Evolutionary conservation across 2,888 invertebrate genomes (phyloP).

Genomic region (Plagodis pulveraria): DNA sequence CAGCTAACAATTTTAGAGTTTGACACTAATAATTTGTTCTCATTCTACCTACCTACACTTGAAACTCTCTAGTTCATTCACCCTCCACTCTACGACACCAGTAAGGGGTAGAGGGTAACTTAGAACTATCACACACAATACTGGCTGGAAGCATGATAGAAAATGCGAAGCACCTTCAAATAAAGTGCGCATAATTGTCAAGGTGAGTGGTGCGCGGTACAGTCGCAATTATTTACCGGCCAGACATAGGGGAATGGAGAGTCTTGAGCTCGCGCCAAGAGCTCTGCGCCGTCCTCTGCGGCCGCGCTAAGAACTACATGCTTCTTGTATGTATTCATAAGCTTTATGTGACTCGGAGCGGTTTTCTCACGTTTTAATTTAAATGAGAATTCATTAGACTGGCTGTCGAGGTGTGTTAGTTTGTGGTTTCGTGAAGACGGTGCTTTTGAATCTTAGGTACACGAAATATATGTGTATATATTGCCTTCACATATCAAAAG

Average conservation of each 20-base stretch:
- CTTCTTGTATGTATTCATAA: slow-evolving; percentile 59
- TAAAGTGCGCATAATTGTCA: slow-evolving; percentile 78
- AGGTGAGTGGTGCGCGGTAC: slow-evolving; percentile 68
- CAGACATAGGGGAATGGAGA: slow-evolving; percentile 78
- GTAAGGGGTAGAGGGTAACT: no score
- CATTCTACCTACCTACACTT: neutral
- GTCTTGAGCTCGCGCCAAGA: slow-evolving; percentile 71
- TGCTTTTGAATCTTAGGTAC: no score
- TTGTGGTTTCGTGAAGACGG: neutral
- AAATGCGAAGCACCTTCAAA: slow-evolving; percentile 60
- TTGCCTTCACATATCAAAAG: no score
- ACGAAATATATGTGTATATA: no score
- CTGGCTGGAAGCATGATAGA: slow-evolving; percentile 35
- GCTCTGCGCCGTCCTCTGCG: slow-evolving; percentile 51
- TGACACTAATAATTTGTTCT: neutral
- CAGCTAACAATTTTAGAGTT: no score
- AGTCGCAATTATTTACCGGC: slow-evolving; percentile 77
- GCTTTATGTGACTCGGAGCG: slow-evolving; percentile 43
- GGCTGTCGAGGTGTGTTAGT: neutral
- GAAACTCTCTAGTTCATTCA: neutral
- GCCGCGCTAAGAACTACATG: slow-evolving; percentile 59
- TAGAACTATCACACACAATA: slow-evolving; percentile 8
- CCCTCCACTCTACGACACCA: neutral
- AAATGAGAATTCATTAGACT: slow-evolving; percentile 37
- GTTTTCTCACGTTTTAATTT: slow-evolving; percentile 39